Conservation (phyloP, 2,888 invertebrate species). For the Aspidiotus destructor region DNA sequence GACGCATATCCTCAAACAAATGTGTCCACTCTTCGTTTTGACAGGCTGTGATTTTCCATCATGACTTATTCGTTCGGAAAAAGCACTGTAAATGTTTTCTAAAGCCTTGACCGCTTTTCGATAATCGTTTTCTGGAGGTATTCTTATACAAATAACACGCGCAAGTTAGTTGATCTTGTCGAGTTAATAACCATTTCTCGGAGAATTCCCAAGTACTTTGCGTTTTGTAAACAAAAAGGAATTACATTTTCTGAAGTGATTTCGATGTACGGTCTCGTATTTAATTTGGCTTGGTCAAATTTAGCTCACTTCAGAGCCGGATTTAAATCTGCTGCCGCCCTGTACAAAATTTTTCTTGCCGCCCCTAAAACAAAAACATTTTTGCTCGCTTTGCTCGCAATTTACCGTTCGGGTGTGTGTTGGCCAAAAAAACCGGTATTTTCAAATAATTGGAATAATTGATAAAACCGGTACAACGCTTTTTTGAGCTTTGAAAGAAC, state of each 20-base stretch:
- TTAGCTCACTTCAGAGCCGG: background rate
- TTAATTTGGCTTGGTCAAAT: background rate
- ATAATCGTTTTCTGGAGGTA: background rate
- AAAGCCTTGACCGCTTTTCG: background rate
- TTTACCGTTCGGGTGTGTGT: too few species aligned
- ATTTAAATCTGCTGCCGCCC: too few species aligned
- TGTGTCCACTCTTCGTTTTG: too few species aligned
- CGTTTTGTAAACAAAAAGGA: background rate
- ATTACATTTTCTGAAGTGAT: background rate
- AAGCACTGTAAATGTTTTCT: conserved; percentile 1
- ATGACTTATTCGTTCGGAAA: background rate
- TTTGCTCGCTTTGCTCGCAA: too few species aligned
- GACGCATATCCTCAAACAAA: too few species aligned
- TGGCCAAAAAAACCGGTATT: too few species aligned
- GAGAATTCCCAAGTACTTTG: background rate
- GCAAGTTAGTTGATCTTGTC: background rate
- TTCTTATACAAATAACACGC: background rate
- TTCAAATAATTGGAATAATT: too few species aligned
- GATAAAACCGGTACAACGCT: too few species aligned
- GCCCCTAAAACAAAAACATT: too few species aligned
- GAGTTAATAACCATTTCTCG: background rate
- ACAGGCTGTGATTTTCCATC: too few species aligned
- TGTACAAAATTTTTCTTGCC: too few species aligned
- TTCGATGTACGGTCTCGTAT: background rate
- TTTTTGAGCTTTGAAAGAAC: too few species aligned